These are phyloP conservation scores for Oxystoma pomonae DNA, from an alignment of 2,888 invertebrate species.

Conservation along the genomic window DNA sequence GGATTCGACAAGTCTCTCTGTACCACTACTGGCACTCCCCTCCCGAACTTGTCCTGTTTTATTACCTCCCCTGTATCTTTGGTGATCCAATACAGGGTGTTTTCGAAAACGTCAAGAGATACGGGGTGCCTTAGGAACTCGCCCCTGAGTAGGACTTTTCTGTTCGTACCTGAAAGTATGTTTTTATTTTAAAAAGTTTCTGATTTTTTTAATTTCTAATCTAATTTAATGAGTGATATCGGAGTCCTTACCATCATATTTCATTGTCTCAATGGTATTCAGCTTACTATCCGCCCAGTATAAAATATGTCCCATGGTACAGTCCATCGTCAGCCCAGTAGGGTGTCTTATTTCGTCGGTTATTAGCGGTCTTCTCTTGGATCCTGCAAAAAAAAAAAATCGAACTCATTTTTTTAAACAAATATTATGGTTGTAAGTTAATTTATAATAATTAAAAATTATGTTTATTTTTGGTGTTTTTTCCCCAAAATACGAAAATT, in stretches of 20 bases:
- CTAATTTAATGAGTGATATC: too few relatives aligned
- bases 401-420: too few relatives aligned
- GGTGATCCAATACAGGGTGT: conserved; percentile 89
- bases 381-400: too few relatives aligned
- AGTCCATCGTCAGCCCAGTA: conserved; percentile 86
- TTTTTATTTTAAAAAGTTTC: neutral
- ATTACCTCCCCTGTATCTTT: conserved; percentile 82
- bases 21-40: conserved; percentile 82
- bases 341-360: conserved; percentile 80
- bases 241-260: conserved; percentile 67
- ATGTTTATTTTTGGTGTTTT: too few relatives aligned
- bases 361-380: conserved; percentile 75
- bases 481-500: too few relatives aligned
- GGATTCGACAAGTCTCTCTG: conserved; percentile 82
- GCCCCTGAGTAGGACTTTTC: conserved; percentile 70
- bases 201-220: neutral
- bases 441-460: too few relatives aligned
- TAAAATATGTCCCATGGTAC: conserved; percentile 80
- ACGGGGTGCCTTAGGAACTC: conserved; percentile 74
- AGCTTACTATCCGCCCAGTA: conserved; percentile 96
- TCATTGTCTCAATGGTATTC: conserved; percentile 83
- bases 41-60: conserved; percentile 93
- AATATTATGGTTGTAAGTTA: too few relatives aligned
- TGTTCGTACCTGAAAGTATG: conserved; percentile 47
- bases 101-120: conserved; percentile 91